Base-by-base conservation (phyloP, 2,797 vertebrate species). In the Lagocephalus sceleratus region DNA sequence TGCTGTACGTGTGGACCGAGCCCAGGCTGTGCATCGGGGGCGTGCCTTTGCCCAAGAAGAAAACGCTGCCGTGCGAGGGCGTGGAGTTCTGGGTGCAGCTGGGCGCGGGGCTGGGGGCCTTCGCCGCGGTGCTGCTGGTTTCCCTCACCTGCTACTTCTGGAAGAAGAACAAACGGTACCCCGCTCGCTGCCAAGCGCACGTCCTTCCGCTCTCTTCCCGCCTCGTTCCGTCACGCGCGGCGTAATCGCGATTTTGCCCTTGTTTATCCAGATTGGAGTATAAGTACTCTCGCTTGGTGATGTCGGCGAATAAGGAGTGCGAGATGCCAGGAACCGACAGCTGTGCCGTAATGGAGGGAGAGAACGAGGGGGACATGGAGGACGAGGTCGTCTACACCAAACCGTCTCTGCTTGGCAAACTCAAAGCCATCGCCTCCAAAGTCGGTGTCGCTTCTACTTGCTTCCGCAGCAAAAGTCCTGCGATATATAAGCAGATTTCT, bases 341-440 rank as follows among this genome's bases (percentile, higher is more conserved):
- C 84, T 99, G 96, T 67, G 97, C 96, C 50, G 93, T 99, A 78
- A 97, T 99, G 96, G 96, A 99, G 86, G 96, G 94, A 35, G 97
- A 96, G 78, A 95, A 94, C 23, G 89, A 90, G 22, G 90, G 85
- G 21, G 91, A 91, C 66, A 73, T 88, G 75, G 96, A 99, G 63
- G 97, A 98, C 46, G 96, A 97, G 61, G 85, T 98, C 29, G 92
- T 98, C 15, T 98, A 94, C 90, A 92, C 94, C 60, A 95, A 96
- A 70, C 92, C 94, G 23, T 95, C 96, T 22, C 78, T 99, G 20
- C 82, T 99, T 42, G 87, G 91, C 63, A 98, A 98, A 81, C 93
- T 99, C 55, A 98, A 97, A 83, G 94, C 95, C 57, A 91, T 98
- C 59, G 92, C 95, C 54, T 94, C 92, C n/a, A 99, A 98, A 93